Evolutionary conservation across 1,140 invertebrate genomes (phyloP).

Genomic region (Apolygus lucorum): DNA sequence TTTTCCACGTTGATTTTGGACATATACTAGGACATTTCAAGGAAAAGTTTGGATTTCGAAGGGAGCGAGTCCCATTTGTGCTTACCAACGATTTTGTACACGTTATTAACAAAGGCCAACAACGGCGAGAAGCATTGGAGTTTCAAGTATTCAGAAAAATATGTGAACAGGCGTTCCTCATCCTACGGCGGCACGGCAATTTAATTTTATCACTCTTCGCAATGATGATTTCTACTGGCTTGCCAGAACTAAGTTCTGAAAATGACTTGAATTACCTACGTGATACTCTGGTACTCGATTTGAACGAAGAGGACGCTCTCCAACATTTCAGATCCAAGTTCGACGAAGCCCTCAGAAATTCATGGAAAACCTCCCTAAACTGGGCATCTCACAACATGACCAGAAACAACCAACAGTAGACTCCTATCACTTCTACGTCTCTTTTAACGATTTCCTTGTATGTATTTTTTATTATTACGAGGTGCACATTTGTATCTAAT

Average conservation of each 20-base stretch:
- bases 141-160: constrained; percentile 86
- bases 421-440: not conserved
- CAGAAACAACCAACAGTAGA: constrained; percentile 72
- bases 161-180: constrained; percentile 86
- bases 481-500: no score
- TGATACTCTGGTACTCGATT: constrained; percentile 81
- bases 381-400: constrained; percentile 89
- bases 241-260: constrained; percentile 86
- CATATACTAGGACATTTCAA: constrained; percentile 99
- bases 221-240: constrained; percentile 97
- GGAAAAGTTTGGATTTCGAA: constrained; percentile 95
- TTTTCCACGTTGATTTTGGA: constrained; percentile 99
- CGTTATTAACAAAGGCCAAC: constrained; percentile 90
- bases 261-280: constrained; percentile 86
- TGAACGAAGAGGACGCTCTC: constrained; percentile 71
- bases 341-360: constrained; percentile 79
- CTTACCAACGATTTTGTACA: constrained; percentile 95
- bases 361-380: constrained; percentile 93
- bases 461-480: no score
- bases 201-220: constrained; percentile 93
- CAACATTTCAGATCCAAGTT: constrained; percentile 85
- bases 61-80: constrained; percentile 96
- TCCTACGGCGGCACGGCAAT: constrained; percentile 81
- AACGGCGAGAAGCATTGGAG: constrained; percentile 50
- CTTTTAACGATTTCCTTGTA: not conserved